Evolutionary conservation across 1,140 invertebrate genomes (phyloP).

Genomic region (Rhyzopertha dominica): DNA sequence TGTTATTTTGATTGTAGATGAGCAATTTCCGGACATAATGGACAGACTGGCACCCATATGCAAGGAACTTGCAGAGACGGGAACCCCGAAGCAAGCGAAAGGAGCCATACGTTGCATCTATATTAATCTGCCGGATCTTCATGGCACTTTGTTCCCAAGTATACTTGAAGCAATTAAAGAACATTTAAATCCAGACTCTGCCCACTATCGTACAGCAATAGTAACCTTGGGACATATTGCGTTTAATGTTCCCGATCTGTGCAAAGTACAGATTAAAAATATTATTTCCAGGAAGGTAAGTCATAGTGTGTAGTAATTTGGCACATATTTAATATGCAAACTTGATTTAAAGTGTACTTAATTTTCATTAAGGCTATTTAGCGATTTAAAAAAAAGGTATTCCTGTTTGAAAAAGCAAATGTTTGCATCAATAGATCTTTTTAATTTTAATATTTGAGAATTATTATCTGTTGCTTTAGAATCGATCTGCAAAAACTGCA

Average conservation of each 20-base stretch:
- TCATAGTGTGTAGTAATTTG: slow-evolving; percentile 13
- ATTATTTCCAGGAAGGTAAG: slow-evolving; percentile 85
- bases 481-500: no score
- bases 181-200: slow-evolving; percentile 71
- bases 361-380: no score
- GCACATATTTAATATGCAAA: no score
- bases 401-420: no score
- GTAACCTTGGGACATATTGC: slow-evolving; percentile 93
- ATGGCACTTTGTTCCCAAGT: slow-evolving; percentile 77
- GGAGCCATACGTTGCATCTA: slow-evolving; percentile 90
- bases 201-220: slow-evolving; percentile 87
- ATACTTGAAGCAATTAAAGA: slow-evolving; percentile 78
- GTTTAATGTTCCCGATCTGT: slow-evolving; percentile 82
- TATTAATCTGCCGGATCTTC: slow-evolving; percentile 75
- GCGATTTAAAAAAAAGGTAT: no score
- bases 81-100: slow-evolving; percentile 93
- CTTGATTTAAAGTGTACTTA: no score
- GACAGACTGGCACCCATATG: slow-evolving; percentile 76
- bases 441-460: no score
- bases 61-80: slow-evolving; percentile 78
- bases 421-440: no score
- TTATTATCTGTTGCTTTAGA: no score
- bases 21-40: slow-evolving; percentile 66
- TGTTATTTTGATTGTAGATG: slow-evolving; percentile 51
- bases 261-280: slow-evolving; percentile 85